phyloP scores from a whole-genome alignment of 23 tunicate genomes.

The Oikopleura albicans region DNA sequence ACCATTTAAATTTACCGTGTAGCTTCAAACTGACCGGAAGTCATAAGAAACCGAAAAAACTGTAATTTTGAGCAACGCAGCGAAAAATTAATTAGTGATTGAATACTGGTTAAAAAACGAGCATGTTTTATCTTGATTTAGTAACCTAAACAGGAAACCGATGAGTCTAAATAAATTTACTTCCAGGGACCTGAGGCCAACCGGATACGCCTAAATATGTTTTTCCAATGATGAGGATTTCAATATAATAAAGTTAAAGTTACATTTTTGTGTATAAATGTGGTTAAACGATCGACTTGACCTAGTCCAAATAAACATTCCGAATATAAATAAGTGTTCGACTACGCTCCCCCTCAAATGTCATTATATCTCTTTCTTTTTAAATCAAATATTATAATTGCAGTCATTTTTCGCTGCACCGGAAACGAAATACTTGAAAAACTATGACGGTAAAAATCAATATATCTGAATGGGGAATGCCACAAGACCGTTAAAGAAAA shows the following conservation, averaged over 20 bases:
- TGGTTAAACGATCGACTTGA: neutral
- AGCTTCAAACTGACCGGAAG: neutral
- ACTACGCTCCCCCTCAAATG: neutral
- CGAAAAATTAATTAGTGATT: too few relatives aligned
- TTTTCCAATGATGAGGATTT: neutral
- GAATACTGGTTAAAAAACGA: neutral
- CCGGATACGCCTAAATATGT: neutral
- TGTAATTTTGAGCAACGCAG: neutral
- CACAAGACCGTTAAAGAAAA: too few relatives aligned
- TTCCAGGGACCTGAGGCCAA: neutral
- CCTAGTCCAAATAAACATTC: neutral
- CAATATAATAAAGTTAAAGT: too few relatives aligned
- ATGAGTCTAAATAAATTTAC: neutral
- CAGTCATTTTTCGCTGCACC: neutral
- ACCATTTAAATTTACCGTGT: neutral
- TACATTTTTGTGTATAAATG: too few relatives aligned
- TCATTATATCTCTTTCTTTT: neutral
- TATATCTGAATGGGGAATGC: too few relatives aligned
- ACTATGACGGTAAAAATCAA: too few relatives aligned
- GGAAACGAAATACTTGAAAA: neutral
- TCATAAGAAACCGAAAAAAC: neutral
- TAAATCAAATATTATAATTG: neutral
- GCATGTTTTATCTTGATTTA: neutral
- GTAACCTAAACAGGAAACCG: neutral
- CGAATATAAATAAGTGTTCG: too few relatives aligned